A percentile compares a stretch with the other conserved stretches of the same genome.
Conservation (phyloP, 23 tunicate genomes). For the Phallusia fumigata region DNA sequence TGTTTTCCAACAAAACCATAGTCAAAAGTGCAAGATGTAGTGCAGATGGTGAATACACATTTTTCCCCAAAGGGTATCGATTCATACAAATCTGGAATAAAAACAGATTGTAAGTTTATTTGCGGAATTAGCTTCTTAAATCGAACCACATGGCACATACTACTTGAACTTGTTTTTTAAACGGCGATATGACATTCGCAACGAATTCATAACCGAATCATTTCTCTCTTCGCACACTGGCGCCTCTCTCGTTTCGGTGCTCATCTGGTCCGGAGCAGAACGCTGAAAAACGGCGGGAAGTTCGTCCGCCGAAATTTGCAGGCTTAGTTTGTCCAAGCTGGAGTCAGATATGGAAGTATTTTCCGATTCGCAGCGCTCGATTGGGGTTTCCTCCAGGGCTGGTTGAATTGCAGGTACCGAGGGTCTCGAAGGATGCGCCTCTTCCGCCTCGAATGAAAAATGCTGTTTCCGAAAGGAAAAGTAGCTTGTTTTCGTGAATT, state of each 20-base stretch:
- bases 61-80: too few relatives aligned
- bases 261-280: not conserved
- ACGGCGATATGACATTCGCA: not conserved
- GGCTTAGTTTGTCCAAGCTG: not conserved
- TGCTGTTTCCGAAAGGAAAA: not conserved
- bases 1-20: too few relatives aligned
- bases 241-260: not conserved
- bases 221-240: not conserved
- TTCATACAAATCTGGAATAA: too few relatives aligned
- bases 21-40: too few relatives aligned
- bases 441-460: not conserved
- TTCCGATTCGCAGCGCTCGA: not conserved
- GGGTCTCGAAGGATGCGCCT: not conserved
- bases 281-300: conserved; percentile 1
- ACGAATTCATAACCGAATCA: not conserved
- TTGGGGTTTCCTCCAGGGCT: not conserved
- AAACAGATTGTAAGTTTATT: too few relatives aligned
- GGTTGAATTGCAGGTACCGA: not conserved
- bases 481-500: not conserved
- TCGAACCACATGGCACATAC: too few relatives aligned
- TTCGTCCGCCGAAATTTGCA: not conserved
- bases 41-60: too few relatives aligned
- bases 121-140: too few relatives aligned
- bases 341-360: not conserved
- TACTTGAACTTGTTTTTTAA: too few relatives aligned